phyloP scores from a whole-genome alignment of 2,888 invertebrate species.

The Zele albiditarsus region DNA sequence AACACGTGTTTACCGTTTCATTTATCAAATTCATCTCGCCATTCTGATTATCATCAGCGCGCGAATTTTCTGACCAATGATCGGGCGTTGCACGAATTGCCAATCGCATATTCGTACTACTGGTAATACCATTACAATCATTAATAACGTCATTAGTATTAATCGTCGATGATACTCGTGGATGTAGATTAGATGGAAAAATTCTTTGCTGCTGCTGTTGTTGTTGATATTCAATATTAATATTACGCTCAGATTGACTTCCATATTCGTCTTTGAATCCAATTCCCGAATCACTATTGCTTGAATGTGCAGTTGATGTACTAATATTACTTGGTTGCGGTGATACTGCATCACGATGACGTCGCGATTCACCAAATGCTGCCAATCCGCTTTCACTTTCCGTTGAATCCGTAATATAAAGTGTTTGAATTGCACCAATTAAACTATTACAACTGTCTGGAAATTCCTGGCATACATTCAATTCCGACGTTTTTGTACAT shows the following conservation, averaged over 20 bases:
- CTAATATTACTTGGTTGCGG: conserved; percentile 90
- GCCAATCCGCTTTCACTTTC: conserved; percentile 25
- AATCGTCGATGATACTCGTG: neutral
- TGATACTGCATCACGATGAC: conserved; percentile 73
- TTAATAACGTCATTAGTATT: neutral
- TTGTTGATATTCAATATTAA: conserved; percentile 61
- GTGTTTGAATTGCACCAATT: conserved; percentile 76
- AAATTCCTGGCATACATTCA: conserved; percentile 90
- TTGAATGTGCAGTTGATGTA: conserved; percentile 87
- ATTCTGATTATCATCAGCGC: conserved; percentile 21
- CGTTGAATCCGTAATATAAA: conserved; percentile 70
- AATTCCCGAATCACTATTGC: conserved; percentile 96
- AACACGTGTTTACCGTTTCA: conserved; percentile 5
- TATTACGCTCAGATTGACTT: conserved; percentile 86
- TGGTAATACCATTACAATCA: neutral
- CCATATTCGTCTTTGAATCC: conserved; percentile 93
- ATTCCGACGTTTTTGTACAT: conserved; percentile 87
- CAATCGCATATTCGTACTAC: conserved; percentile 1
- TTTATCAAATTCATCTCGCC: neutral
- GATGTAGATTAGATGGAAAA: neutral
- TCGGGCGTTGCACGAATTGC: conserved; percentile 39
- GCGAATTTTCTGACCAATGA: conserved; percentile 44
- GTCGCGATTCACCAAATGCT: conserved; percentile 45
- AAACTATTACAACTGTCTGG: conserved; percentile 86
- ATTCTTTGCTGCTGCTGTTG: neutral